Conservation (phyloP, 1,140 invertebrate genomes). For the Meloidogyne floridensis region DNA sequence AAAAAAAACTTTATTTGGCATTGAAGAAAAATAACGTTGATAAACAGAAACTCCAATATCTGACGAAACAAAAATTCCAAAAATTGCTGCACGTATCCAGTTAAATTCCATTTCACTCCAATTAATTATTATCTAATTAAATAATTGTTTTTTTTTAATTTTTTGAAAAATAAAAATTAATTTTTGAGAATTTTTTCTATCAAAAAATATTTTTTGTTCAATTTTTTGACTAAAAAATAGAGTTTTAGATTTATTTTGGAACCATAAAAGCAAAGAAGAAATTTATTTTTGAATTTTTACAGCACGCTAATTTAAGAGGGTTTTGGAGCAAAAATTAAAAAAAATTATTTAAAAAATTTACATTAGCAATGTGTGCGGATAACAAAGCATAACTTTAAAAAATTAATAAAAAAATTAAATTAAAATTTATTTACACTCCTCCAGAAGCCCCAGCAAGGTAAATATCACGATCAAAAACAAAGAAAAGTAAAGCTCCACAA, state of each 20-base stretch:
- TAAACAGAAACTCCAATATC: slow-evolving; percentile 53
- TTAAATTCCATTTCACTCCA: slow-evolving; percentile 81
- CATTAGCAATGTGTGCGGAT: slow-evolving; percentile 88
- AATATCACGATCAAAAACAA: slow-evolving; percentile 75
- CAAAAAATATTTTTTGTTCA: too few species aligned
- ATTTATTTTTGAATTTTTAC: too few species aligned
- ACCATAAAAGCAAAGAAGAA: too few species aligned
- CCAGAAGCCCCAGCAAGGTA: slow-evolving; percentile 88
- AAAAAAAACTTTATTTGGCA: slow-evolving; percentile 28
- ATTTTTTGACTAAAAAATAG: too few species aligned
- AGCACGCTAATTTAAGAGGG: too few species aligned
- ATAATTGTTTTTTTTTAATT: too few species aligned
- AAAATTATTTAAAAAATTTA: slow-evolving; percentile 65
- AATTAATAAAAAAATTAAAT: not conserved
- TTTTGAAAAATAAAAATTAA: too few species aligned
- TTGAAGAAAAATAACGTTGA: slow-evolving; percentile 43
- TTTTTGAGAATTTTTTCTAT: too few species aligned
- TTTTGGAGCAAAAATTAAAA: too few species aligned
- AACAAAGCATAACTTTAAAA: slow-evolving; percentile 78
- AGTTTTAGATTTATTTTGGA: too few species aligned
- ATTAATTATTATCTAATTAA: slow-evolving; percentile 75
- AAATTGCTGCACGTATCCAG: slow-evolving; percentile 74
- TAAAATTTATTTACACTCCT: slow-evolving; percentile 77
- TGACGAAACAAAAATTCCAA: slow-evolving; percentile 75
- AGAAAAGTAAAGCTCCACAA: slow-evolving; percentile 67